These are phyloP conservation scores for Vannuccia rotundouncinata DNA, from an alignment of 2,888 invertebrate species.

Conservation along the genomic window DNA sequence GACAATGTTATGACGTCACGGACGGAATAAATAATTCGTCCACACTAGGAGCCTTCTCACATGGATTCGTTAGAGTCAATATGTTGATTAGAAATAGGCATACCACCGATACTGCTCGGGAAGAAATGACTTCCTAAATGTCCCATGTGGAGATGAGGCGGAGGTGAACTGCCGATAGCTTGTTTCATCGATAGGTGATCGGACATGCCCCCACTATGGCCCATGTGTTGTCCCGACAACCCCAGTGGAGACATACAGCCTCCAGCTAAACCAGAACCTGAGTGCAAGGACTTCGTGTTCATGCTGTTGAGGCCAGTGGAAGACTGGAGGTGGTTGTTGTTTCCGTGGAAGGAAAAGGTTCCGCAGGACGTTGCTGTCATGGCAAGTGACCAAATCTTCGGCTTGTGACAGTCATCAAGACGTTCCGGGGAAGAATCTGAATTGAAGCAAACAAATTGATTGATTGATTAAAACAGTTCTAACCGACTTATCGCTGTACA, in stretches of 20 bases:
- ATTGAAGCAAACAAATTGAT: not conserved
- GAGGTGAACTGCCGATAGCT: too few species aligned
- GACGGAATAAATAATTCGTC: too few species aligned
- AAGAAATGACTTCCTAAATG: too few species aligned
- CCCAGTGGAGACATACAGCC: not conserved
- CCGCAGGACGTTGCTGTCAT: constrained; percentile 27
- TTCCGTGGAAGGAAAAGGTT: not conserved
- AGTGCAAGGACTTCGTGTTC: not conserved
- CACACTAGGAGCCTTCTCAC: too few species aligned
- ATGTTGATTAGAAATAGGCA: too few species aligned
- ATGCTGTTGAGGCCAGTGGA: not conserved
- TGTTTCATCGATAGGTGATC: not conserved
- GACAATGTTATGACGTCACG: too few species aligned
- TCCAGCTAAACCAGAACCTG: not conserved
- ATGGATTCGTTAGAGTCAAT: too few species aligned
- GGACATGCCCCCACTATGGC: not conserved
- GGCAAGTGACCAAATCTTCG: constrained; percentile 34
- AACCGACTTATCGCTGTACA: too few species aligned
- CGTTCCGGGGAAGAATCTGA: constrained; percentile 6
- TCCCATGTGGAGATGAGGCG: not conserved
- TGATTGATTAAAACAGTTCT: too few species aligned
- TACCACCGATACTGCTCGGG: too few species aligned
- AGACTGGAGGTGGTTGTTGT: not conserved
- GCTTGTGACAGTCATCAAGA: not conserved
- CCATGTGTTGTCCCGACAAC: not conserved